Conservation (phyloP, 1,140 invertebrate species). For the Pseudomyrmex flavicornis region DNA sequence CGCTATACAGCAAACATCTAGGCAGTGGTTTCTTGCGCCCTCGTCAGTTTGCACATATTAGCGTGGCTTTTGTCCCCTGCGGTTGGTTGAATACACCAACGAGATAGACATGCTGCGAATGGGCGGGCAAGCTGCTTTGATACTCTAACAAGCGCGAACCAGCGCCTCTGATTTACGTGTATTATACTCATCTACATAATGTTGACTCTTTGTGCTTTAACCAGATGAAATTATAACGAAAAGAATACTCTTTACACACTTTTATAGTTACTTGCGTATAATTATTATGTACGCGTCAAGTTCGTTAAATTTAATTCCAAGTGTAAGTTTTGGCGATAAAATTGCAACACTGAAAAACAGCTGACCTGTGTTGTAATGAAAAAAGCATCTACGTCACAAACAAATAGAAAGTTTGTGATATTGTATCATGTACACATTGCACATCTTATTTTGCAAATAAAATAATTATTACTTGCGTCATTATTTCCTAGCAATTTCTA, state of each 20-base stretch:
- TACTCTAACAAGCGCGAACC: conserved; percentile 64
- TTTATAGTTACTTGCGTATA: neutral
- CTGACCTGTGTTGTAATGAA: neutral
- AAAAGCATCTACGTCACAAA: neutral
- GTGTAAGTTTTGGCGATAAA: neutral
- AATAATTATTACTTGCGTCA: conserved; percentile 26
- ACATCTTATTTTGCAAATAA: neutral
- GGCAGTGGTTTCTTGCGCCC: conserved; percentile 58
- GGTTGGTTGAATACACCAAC: conserved; percentile 65
- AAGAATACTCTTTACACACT: conserved; percentile 30
- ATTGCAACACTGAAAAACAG: neutral
- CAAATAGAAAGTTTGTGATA: no score
- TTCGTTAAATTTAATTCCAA: conserved; percentile 1
- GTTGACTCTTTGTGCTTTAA: conserved; percentile 48
- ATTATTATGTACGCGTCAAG: neutral
- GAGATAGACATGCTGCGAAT: conserved; percentile 69
- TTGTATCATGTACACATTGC: neutral
- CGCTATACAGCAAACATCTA: conserved; percentile 55
- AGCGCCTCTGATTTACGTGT: conserved; percentile 51
- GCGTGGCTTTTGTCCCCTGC: conserved; percentile 67
- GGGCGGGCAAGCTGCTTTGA: conserved; percentile 60
- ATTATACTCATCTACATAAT: conserved; percentile 58
- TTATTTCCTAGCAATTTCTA: conserved; percentile 18
- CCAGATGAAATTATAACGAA: conserved; percentile 34
- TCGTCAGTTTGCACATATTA: conserved; percentile 65